Evolutionary conservation across 2,113 vertebrate species (phyloP).

Genomic region (Eptesicus fuscus): DNA sequence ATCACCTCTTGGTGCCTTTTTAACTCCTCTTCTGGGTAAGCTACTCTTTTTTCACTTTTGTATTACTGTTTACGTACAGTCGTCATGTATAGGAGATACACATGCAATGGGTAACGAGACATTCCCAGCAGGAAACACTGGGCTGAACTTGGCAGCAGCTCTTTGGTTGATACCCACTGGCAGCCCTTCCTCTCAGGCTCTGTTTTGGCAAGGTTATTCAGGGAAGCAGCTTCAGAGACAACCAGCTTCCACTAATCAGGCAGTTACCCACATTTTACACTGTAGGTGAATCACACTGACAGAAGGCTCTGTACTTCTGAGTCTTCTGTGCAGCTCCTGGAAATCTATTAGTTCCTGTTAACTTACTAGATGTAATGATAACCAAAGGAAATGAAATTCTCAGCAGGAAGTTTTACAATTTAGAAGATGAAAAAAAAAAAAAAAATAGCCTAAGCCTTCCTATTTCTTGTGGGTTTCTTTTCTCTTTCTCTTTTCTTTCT

Average conservation of each 20-base stretch:
- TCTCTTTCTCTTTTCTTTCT: too few species aligned
- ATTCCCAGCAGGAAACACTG: not conserved
- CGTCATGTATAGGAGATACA: not conserved
- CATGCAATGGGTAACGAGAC: not conserved
- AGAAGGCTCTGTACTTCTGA: not conserved
- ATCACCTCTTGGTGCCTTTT: not conserved
- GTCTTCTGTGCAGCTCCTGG: not conserved
- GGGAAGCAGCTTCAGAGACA: not conserved
- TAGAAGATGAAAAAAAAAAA: not conserved
- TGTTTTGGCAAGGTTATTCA: not conserved
- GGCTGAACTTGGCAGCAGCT: not conserved
- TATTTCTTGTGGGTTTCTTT: not conserved
- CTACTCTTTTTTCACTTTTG: not conserved
- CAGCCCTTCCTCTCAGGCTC: not conserved
- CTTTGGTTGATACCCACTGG: not conserved
- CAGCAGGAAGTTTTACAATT: slow-evolving; percentile 1
- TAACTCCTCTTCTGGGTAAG: not conserved
- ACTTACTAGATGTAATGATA: not conserved
- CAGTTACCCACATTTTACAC: not conserved
- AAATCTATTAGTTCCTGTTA: slow-evolving; percentile 9
- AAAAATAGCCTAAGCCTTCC: not conserved
- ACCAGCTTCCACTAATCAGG: not conserved
- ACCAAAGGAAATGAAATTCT: slow-evolving; percentile 2
- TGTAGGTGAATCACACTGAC: not conserved
- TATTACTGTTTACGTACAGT: not conserved